Evolutionary conservation across 1,140 invertebrate genomes (phyloP).

Genomic region (Drosophila insularis): DNA sequence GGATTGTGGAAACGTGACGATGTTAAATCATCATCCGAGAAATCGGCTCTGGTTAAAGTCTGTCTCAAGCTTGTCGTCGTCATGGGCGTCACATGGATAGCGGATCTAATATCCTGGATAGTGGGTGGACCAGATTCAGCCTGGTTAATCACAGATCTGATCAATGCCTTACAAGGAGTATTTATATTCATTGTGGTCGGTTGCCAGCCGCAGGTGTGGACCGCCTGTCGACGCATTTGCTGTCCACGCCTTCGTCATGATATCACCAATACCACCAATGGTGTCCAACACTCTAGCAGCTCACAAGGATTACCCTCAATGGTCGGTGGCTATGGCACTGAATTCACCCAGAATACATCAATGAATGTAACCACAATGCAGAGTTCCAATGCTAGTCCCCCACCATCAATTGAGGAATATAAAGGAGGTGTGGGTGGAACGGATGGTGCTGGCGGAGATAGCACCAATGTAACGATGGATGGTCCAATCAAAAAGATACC

Average conservation of each 20-base stretch:
- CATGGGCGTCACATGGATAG: conserved; percentile 93
- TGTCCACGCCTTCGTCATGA: conserved; percentile 84
- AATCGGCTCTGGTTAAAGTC: conserved; percentile 89
- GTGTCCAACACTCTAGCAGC: conserved; percentile 85
- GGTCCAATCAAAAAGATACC: conserved; percentile 67
- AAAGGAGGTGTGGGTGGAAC: neutral
- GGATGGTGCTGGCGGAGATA: neutral
- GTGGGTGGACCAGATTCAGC: conserved; percentile 89
- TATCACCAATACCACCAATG: conserved; percentile 85
- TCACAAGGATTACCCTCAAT: conserved; percentile 90
- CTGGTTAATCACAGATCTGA: conserved; percentile 91
- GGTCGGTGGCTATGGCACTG: conserved; percentile 85
- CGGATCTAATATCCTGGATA: conserved; percentile 89
- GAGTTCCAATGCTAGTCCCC: conserved; percentile 17
- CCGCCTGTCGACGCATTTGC: conserved; percentile 87
- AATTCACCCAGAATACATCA: conserved; percentile 87
- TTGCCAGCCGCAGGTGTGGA: conserved; percentile 91
- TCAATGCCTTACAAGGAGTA: conserved; percentile 93
- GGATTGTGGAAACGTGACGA: conserved; percentile 93
- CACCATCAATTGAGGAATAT: conserved; percentile 2
- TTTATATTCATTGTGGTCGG: conserved; percentile 94
- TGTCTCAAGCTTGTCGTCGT: conserved; percentile 93
- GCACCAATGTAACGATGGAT: conserved; percentile 14
- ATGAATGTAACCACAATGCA: conserved; percentile 83
- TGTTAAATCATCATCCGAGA: conserved; percentile 92